Base-by-base conservation (phyloP, 2,888 invertebrate species). In the Camptogramma bilineatum region DNA sequence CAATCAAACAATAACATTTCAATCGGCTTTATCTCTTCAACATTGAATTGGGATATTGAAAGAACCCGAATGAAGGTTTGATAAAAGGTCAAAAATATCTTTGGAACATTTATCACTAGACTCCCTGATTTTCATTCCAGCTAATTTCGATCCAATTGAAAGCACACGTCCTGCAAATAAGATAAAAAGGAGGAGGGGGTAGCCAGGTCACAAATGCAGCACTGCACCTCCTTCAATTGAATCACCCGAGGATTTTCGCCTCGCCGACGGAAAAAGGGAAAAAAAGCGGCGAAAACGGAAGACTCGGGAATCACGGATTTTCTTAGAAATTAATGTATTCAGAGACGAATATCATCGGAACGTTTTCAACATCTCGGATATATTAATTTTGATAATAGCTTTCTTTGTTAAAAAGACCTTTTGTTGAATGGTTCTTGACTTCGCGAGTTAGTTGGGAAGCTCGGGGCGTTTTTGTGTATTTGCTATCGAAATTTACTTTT, bases 181-280 rank as follows among this genome's bases (percentile, higher is more conserved):
- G 42, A 42, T 55, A 63, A 66, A 54, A 61, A 56, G 52, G 52
- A 62, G 50, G n/a, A 58, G 60, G 58, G 62, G 63, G 71, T 73
- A 75, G 68, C 67, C 64, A 71, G 73, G 62, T 73, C 70, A 71
- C 71, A 68, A 77, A 72, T 72, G 72, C 73, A 67, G 46, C 64
- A 66, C 65, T 68, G 77, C 73, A 71, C 70, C 69, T 74, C 59
- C 61, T 77, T 72, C 78, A 81, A 85, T 84, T 80, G 85, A 83
- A 84, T 85, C 82, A 83, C 75, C 74, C 75, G 62, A 70, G 75
- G 79, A 84, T 78, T 80, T 81, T 78, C 82, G 77, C 73, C 70
- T 69, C 65, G 60, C 70, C 59, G 70, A 70, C 64, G 46, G 68
- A 72, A 75, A 75, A 71, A 65, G 39, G 21, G 56, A 21, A 68